phyloP scores from a whole-genome alignment of 2,113 vertebrate species.

The Shinisaurus crocodilurus region DNA sequence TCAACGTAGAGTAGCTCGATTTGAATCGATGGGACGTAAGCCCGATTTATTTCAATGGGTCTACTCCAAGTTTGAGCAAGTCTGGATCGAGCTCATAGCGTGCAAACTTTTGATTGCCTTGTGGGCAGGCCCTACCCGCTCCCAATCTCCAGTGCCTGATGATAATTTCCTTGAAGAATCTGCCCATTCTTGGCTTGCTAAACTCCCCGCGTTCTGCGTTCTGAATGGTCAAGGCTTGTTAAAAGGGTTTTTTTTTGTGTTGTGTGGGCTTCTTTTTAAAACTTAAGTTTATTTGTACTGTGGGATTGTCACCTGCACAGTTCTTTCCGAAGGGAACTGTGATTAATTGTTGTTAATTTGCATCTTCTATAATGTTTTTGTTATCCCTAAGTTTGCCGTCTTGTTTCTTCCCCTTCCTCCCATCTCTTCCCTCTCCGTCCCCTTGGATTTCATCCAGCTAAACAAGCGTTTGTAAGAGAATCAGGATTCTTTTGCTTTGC shows the following conservation, averaged over 20 bases:
- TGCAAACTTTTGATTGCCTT: background rate
- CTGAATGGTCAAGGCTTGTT: background rate
- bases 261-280: background rate
- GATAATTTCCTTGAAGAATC: background rate
- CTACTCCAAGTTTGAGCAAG: too few species aligned
- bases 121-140: background rate
- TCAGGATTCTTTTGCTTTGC: background rate
- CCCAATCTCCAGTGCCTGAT: background rate
- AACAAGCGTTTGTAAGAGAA: background rate
- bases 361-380: slow-evolving; percentile 30
- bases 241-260: too few species aligned
- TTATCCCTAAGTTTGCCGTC: slow-evolving; percentile 16
- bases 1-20: too few species aligned
- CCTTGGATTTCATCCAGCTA: background rate
- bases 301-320: slow-evolving; percentile 2
- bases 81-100: too few species aligned
- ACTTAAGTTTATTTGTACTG: background rate
- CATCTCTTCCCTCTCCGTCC: background rate
- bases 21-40: too few species aligned
- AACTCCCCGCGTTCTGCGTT: background rate
- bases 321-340: slow-evolving; percentile 11
- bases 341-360: background rate
- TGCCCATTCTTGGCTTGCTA: background rate
- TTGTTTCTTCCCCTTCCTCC: slow-evolving; percentile 22
- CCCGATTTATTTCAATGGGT: too few species aligned